Percentiles rank a stretch among this genome's conserved stretches.
Evolutionary conservation across 2,113 vertebrate species (phyloP).

Genomic region (Gavia stellata): DNA sequence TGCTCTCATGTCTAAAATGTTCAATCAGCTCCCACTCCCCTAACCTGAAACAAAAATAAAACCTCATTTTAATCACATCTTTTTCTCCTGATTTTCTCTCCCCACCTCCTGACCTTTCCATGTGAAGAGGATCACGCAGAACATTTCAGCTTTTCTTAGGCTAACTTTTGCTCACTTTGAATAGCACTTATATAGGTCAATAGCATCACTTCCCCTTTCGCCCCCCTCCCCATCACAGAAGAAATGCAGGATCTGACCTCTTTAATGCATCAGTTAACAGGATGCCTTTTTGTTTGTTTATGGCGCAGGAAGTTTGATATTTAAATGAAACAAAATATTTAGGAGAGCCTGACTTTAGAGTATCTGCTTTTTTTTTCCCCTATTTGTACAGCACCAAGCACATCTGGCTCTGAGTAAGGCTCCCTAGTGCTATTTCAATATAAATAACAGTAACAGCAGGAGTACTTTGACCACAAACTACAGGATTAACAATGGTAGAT

Average conservation of each 20-base stretch:
- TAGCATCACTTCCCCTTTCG: slow-evolving; percentile 56
- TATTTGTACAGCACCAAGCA: neutral
- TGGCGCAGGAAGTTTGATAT: neutral
- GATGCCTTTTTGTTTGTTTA: slow-evolving; percentile 14
- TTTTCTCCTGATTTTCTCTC: slow-evolving; percentile 57
- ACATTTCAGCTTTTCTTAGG: slow-evolving; percentile 64
- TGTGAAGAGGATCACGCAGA: slow-evolving; percentile 62
- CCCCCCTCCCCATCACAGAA: slow-evolving; percentile 33
- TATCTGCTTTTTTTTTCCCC: neutral
- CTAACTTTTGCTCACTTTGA: slow-evolving; percentile 66
- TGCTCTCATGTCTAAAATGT: slow-evolving; percentile 43
- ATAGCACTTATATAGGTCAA: slow-evolving; percentile 66
- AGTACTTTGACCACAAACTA: neutral
- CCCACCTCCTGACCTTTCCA: slow-evolving; percentile 57
- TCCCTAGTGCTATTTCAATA: neutral
- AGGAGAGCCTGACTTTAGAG: neutral
- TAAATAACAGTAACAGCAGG: neutral
- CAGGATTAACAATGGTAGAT: neutral
- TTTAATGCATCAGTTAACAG: slow-evolving; percentile 7
- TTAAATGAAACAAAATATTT: slow-evolving; percentile 20
- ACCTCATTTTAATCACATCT: slow-evolving; percentile 62
- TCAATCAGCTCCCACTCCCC: slow-evolving; percentile 35
- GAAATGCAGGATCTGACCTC: slow-evolving; percentile 32
- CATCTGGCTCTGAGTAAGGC: neutral
- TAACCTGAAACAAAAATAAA: slow-evolving; percentile 64